phyloP scores from a whole-genome alignment of 2,113 vertebrate species.

The Procavia capensis region DNA sequence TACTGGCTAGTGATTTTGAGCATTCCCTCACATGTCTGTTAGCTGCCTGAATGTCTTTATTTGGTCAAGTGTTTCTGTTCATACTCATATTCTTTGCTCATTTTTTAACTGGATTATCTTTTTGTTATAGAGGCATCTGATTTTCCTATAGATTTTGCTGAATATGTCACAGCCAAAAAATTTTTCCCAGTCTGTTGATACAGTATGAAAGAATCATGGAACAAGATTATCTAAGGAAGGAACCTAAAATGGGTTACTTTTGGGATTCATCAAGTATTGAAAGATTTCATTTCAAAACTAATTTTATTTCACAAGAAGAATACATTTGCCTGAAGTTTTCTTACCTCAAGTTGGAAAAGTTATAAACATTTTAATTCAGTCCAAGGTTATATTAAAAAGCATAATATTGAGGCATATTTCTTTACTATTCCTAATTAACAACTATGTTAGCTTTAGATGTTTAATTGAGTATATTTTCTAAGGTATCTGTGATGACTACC shows the following conservation, averaged over 20 bases:
- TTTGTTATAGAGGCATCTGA: too few relatives aligned
- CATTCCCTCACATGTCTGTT: too few relatives aligned
- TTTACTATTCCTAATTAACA: background rate
- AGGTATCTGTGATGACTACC: background rate
- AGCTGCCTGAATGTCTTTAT: too few relatives aligned
- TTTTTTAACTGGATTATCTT: too few relatives aligned
- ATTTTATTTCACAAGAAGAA: background rate
- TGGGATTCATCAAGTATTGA: background rate
- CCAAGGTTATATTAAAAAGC: background rate
- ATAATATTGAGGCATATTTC: background rate
- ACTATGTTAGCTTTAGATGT: background rate
- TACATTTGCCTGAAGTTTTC: background rate
- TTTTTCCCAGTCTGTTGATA: background rate
- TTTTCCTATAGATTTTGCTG: too few relatives aligned
- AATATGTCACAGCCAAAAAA: too few relatives aligned
- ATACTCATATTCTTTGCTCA: too few relatives aligned
- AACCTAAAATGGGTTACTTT: background rate
- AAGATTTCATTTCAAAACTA: background rate
- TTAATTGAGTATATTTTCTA: background rate
- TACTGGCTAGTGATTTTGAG: too few relatives aligned
- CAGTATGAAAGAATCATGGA: background rate
- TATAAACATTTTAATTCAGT: background rate
- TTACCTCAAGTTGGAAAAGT: background rate
- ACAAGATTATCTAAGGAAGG: background rate
- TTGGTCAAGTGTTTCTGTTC: too few relatives aligned